Percentiles rank a stretch among this genome's conserved stretches.
These are phyloP conservation scores for Thinocorus orbignyianus DNA, from an alignment of 2,113 vertebrate species.

Conservation along the genomic window DNA sequence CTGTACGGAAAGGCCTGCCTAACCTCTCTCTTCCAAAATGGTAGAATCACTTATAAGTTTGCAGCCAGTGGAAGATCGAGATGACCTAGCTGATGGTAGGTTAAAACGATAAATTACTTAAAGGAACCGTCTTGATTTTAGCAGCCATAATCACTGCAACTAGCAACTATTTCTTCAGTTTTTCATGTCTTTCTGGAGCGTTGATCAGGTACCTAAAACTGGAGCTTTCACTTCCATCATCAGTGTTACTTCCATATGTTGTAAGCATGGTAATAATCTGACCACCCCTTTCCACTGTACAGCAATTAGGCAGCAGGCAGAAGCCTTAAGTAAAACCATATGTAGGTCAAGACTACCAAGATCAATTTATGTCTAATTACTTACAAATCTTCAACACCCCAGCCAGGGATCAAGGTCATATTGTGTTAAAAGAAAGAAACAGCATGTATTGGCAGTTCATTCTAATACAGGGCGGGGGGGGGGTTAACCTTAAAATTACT, in stretches of 20 bases:
- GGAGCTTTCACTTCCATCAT: neutral
- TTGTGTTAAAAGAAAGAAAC: neutral
- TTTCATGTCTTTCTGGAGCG: neutral
- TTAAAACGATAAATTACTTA: neutral
- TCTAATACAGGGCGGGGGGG: neutral
- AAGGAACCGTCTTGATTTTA: neutral
- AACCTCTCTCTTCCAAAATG: neutral
- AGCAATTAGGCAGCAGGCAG: neutral
- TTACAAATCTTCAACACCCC: neutral
- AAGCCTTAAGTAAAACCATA: neutral
- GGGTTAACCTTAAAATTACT: neutral
- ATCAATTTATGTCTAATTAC: conserved; percentile 11
- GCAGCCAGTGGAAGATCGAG: neutral
- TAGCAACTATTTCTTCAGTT: neutral
- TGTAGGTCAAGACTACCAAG: neutral
- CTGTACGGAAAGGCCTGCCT: neutral
- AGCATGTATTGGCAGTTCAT: neutral
- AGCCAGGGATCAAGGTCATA: neutral
- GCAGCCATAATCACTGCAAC: neutral
- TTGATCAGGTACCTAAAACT: neutral
- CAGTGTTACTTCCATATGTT: neutral
- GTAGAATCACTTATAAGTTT: neutral
- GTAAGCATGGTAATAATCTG: neutral
- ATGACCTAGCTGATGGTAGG: neutral
- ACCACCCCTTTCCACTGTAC: neutral